A percentile compares a stretch with the other conserved stretches of the same genome.
These are phyloP conservation scores for Troilus luridus DNA, from an alignment of 2,888 invertebrate species.

Conservation along the genomic window DNA sequence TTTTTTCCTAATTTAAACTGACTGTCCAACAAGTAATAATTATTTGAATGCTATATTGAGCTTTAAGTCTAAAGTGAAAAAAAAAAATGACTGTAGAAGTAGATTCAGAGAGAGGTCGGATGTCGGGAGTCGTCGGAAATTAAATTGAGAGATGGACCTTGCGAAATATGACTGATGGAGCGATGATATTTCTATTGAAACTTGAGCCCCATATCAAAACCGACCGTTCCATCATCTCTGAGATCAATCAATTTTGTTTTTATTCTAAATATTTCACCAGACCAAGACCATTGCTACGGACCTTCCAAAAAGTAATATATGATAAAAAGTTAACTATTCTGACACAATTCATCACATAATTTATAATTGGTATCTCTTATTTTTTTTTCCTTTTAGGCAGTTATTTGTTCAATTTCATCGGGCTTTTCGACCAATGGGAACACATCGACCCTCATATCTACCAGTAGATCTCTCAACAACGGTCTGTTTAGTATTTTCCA, in stretches of 20 bases:
- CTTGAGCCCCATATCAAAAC: constrained; percentile 14
- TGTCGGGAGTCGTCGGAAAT: constrained; percentile 18
- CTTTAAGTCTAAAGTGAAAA: background rate
- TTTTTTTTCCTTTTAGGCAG: background rate
- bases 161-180: constrained; percentile 45
- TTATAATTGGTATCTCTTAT: background rate
- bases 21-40: background rate
- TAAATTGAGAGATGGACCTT: constrained; percentile 31
- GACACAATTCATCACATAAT: background rate
- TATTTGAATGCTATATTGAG: background rate
- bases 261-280: background rate
- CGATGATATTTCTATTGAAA: constrained; percentile 19
- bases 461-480: too few species aligned
- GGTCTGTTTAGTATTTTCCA: too few species aligned
- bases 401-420: too few species aligned
- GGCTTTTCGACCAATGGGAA: too few species aligned
- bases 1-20: too few species aligned
- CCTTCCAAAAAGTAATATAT: background rate
- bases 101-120: constrained; percentile 23
- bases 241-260: constrained; percentile 38
- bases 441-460: too few species aligned
- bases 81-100: background rate
- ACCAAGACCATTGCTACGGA: background rate
- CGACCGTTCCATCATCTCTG: constrained; percentile 23
- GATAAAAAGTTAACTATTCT: background rate